Evolutionary conservation across 2,113 vertebrate species (phyloP), one percentile per base, ranked within the genome.

Genomic region (Chiloscyllium plagiosum): DNA sequence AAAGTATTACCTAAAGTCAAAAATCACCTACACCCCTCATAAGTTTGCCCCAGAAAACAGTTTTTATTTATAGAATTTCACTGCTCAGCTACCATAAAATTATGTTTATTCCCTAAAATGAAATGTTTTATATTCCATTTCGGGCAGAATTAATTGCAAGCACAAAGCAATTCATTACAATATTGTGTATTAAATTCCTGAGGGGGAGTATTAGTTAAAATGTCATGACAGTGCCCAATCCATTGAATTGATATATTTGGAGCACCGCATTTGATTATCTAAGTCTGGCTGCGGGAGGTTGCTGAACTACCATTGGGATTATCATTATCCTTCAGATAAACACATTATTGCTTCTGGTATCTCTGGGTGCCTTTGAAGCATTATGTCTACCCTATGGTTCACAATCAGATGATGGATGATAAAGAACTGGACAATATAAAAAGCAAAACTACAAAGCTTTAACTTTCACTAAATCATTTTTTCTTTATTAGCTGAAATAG

Each of bases 371-470:
- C 61, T 66, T 92, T 93, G 89, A 93, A 37, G 89, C 89, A 72
- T 95, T 15, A 72, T 26, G 1, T 70, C 42, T 10, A 72, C 4
- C 19, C n/a, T 29, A n/a, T 94, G 65, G 92, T 69, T 94, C 66
- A 47, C 92, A 70, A 69, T 52, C 68, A 95, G 66, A 52, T 72
- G 66, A 95, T 93, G 89, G 61, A 93, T 93, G 69, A 95, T 95
- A 72, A 95, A 52, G 89, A 52, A 72, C 94, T 95, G 94, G 69
- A 47, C 68, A 95, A 95, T 52, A 95, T 52, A 95, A 76, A 95
- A 72, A 72, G 69, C 52, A 26, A 95, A 22, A 95, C 94, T 72
- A 95, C 68, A 50, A 50, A 52, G 68, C 22, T 52, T 95, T 95
- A 95, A 72, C 68, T 72, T 95, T 29, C 42, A 95, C 68, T 76